A percentile compares a stretch with the other conserved stretches of the same genome.
phyloP scores from a whole-genome alignment of 2,888 invertebrate genomes.

The Noctuana brunneofusca region DNA sequence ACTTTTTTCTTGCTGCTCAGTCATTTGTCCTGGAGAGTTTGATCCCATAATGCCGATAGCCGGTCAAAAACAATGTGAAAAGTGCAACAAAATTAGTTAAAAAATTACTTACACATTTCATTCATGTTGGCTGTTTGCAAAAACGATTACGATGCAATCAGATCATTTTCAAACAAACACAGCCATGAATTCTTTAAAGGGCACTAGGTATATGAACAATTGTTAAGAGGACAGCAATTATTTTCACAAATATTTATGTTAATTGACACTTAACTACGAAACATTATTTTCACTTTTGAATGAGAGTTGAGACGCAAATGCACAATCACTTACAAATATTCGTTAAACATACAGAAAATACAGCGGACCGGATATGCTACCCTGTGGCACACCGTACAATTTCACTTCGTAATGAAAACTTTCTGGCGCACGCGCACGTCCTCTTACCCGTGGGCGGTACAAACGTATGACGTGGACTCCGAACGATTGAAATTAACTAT shows the following conservation, averaged over 20 bases:
- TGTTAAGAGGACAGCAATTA: not conserved
- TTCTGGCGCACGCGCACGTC: slow-evolving; percentile 69
- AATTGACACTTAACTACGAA: slow-evolving; percentile 27
- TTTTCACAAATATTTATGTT: not conserved
- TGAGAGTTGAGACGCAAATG: slow-evolving; percentile 41
- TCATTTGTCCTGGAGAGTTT: slow-evolving; percentile 36
- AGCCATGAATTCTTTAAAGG: not conserved
- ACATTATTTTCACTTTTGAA: slow-evolving; percentile 39
- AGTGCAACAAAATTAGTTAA: slow-evolving; percentile 1
- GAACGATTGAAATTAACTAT: slow-evolving; percentile 59
- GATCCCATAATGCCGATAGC: slow-evolving; percentile 15
- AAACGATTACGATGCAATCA: slow-evolving; percentile 1
- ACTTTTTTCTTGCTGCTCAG: slow-evolving; percentile 41
- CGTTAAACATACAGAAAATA: slow-evolving; percentile 42
- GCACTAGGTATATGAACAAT: not conserved
- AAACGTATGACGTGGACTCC: slow-evolving; percentile 74
- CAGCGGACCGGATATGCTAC: slow-evolving; percentile 49
- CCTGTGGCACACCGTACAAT: slow-evolving; percentile 56
- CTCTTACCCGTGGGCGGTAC: slow-evolving; percentile 69
- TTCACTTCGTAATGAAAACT: slow-evolving; percentile 52
- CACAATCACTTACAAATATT: slow-evolving; percentile 42
- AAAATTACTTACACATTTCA: slow-evolving; percentile 72
- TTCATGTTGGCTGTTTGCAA: slow-evolving; percentile 46
- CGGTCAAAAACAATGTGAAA: slow-evolving; percentile 19
- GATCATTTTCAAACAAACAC: slow-evolving; percentile 23